Base-by-base conservation (phyloP, 1,140 invertebrate species). In the Popillia japonica region DNA sequence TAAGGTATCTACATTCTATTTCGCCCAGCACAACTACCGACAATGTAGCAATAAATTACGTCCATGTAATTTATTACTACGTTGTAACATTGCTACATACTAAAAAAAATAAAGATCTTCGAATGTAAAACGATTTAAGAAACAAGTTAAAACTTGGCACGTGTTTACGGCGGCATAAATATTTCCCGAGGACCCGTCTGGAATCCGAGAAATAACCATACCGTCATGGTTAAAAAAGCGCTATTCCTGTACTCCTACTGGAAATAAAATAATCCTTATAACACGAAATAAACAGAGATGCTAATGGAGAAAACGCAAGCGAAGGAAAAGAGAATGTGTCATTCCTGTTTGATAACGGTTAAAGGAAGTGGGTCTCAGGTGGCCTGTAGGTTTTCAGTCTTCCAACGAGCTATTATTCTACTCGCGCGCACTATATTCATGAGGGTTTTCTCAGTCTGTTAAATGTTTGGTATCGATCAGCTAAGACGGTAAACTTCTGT, bases 201-300 rank as follows among this genome's bases (percentile, higher is more conserved):
- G 61, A 68, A 68, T 68, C 61, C 61, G 61, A 68, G 61, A 68
- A 68, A 68, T 68, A 68, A 23, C 61, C 20, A 23, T 11, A 17
- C 20, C 20, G 22, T 1, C 8, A 2, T 22, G 27, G 27, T 34
- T 34, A 68, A 68, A 68, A 64, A 68, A 68, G 61, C 22, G 61
- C 61, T 27, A 68, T 34, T 27, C 61, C 61, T 10, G 23, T 23
- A 34, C 22, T 68, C 61, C 22, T 23, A 20, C 22, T 7, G 22
- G 61, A 68, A 68, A 68, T 68, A 68, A 68, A 68, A 68, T 68
- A 68, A 68, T 68, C 61, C 61, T 7, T 68, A 68, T 68, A 68
- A 68, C 61, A 34, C 17, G 61, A 68, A 68, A 68, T 68, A 68
- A 68, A 68, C 61, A 68, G 22, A 68, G 61, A 68, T 68, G 61